Conservation (phyloP, 2,888 invertebrate genomes). For the Drosophila falleni region DNA sequence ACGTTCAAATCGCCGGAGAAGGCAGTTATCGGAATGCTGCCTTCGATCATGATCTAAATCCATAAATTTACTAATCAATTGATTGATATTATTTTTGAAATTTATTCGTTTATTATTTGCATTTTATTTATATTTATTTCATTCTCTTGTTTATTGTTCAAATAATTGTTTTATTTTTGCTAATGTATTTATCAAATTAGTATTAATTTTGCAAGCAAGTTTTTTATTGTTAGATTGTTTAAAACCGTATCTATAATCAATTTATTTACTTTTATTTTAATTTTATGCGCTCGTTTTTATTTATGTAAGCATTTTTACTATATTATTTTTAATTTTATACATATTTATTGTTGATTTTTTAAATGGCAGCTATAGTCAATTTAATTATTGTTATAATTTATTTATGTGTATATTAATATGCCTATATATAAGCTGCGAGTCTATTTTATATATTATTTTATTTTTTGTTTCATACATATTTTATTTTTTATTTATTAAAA, state of each 20-base stretch:
- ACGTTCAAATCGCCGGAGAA: slow-evolving; percentile 7
- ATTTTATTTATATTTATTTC: background rate
- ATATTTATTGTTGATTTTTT: too few species aligned
- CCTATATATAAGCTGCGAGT: too few species aligned
- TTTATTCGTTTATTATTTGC: background rate
- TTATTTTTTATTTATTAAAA: too few species aligned
- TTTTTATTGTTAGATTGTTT: too few species aligned
- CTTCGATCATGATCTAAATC: slow-evolving; percentile 26
- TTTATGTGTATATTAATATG: too few species aligned
- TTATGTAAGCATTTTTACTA: background rate
- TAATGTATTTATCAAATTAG: background rate
- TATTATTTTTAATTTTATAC: too few species aligned
- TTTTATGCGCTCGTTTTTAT: background rate
- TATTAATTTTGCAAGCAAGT: too few species aligned
- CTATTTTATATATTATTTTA: too few species aligned
- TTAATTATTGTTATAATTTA: background rate
- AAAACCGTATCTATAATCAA: too few species aligned
- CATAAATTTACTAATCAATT: background rate
- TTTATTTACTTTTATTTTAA: background rate
- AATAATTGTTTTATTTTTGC: background rate
- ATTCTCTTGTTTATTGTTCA: background rate
- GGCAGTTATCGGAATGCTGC: slow-evolving; percentile 39
- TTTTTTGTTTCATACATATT: too few species aligned
- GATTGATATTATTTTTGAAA: background rate
- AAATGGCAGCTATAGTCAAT: too few species aligned